Evolutionary conservation across 2,113 vertebrate species (phyloP).

Genomic region (Pollimyrus isidori): DNA sequence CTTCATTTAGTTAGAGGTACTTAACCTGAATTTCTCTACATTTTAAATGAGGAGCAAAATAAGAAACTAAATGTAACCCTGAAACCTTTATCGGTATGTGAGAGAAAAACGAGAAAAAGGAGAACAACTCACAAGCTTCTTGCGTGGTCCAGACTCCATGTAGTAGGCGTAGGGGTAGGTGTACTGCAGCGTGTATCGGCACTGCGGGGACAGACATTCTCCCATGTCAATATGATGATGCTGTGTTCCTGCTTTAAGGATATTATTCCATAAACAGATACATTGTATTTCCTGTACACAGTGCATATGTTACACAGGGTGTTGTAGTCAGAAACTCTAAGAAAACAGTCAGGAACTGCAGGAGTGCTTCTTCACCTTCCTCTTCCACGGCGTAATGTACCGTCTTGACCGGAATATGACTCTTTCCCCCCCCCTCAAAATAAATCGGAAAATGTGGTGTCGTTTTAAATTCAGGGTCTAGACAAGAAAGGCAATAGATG

Average conservation of each 20-base stretch:
- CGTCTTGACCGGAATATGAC: too few species aligned
- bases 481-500: too few species aligned
- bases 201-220: slow-evolving; percentile 56
- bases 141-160: slow-evolving; percentile 97
- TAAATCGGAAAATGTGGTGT: too few species aligned
- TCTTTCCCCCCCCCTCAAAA: too few species aligned
- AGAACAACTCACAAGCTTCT: slow-evolving; percentile 81
- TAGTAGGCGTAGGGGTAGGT: slow-evolving; percentile 98
- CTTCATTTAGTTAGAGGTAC: not conserved
- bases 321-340: not conserved
- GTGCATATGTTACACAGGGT: not conserved
- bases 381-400: not conserved
- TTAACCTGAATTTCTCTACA: not conserved
- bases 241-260: not conserved
- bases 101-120: not conserved
- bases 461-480: too few species aligned
- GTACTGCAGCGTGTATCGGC: slow-evolving; percentile 97
- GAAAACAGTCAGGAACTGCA: not conserved
- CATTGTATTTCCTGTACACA: not conserved
- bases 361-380: not conserved
- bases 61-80: not conserved
- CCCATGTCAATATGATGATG: not conserved
- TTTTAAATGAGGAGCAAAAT: not conserved
- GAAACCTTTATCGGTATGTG: not conserved
- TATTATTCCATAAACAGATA: not conserved